Evolutionary conservation across 2,888 invertebrate genomes (phyloP).

Genomic region (Cacoxenus indagator): DNA sequence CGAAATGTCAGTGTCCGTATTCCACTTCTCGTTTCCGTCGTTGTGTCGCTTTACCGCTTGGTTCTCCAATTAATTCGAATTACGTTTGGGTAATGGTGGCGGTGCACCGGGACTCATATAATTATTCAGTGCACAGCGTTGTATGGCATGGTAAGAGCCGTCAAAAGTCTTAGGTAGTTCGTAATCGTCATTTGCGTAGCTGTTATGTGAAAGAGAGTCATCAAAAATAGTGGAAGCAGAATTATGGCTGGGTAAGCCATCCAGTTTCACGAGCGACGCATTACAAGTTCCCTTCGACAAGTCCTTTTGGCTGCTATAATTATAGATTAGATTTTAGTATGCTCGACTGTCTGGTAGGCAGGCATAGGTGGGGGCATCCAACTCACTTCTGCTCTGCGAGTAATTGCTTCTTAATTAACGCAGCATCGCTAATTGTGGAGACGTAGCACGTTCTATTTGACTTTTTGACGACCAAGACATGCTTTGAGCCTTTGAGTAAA

Average conservation of each 20-base stretch:
- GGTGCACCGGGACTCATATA: constrained; percentile 53
- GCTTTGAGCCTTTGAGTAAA: constrained; percentile 62
- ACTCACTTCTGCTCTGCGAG: background rate
- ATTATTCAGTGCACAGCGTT: constrained; percentile 41
- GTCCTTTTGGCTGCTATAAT: too few species aligned
- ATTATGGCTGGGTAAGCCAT: constrained; percentile 33
- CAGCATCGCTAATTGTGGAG: constrained; percentile 54
- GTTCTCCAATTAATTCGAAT: constrained; percentile 39
- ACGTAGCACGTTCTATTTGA: constrained; percentile 49
- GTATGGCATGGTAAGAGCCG: constrained; percentile 31
- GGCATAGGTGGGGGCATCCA: background rate
- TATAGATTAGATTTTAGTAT: background rate
- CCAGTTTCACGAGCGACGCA: too few species aligned
- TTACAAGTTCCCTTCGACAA: too few species aligned
- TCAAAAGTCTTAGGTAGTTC: constrained; percentile 47
- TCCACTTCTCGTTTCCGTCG: background rate
- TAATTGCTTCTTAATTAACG: constrained; percentile 36
- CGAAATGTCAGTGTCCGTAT: too few species aligned
- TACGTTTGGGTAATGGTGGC: constrained; percentile 66
- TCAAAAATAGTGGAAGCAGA: constrained; percentile 45
- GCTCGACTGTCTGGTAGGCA: background rate
- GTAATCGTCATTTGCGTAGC: constrained; percentile 44
- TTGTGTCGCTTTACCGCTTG: background rate
- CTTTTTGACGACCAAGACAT: constrained; percentile 60
- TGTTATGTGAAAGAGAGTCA: constrained; percentile 33